These are phyloP conservation scores for Ceratina calcarata DNA, from an alignment of 1,140 invertebrate genomes.

Conservation along the genomic window DNA sequence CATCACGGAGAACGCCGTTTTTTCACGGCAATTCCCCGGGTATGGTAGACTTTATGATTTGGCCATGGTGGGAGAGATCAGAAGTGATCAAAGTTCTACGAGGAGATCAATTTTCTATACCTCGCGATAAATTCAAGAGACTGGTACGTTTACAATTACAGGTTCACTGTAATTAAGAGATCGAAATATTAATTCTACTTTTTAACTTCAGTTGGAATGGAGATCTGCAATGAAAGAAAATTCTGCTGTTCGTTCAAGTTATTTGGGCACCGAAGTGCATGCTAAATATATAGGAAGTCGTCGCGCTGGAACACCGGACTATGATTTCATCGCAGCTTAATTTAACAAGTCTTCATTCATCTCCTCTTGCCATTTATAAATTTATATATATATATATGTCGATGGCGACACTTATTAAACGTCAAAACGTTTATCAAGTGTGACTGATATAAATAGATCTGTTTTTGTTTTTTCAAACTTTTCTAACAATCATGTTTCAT, in stretches of 20 bases:
- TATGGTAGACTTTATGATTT: constrained; percentile 95
- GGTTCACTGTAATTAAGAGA: too few relatives aligned
- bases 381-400: background rate
- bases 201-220: constrained; percentile 84
- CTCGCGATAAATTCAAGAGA: constrained; percentile 75
- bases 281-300: constrained; percentile 86
- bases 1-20: constrained; percentile 84
- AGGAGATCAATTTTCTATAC: constrained; percentile 81
- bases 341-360: background rate
- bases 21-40: constrained; percentile 86
- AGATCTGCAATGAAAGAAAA: constrained; percentile 86
- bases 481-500: constrained; percentile 11
- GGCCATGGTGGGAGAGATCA: constrained; percentile 92
- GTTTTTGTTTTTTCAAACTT: background rate
- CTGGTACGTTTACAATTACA: constrained; percentile 74
- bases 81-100: constrained; percentile 81
- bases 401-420: background rate
- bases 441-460: constrained; percentile 20
- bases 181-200: constrained; percentile 18
- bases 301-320: constrained; percentile 85
- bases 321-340: constrained; percentile 81
- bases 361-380: background rate
- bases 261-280: constrained; percentile 85
- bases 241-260: constrained; percentile 84
- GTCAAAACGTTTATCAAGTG: background rate